A percentile compares a stretch with the other conserved stretches of the same genome.
phyloP scores from a whole-genome alignment of 1,140 invertebrate genomes.

The Penaeus chinensis region DNA sequence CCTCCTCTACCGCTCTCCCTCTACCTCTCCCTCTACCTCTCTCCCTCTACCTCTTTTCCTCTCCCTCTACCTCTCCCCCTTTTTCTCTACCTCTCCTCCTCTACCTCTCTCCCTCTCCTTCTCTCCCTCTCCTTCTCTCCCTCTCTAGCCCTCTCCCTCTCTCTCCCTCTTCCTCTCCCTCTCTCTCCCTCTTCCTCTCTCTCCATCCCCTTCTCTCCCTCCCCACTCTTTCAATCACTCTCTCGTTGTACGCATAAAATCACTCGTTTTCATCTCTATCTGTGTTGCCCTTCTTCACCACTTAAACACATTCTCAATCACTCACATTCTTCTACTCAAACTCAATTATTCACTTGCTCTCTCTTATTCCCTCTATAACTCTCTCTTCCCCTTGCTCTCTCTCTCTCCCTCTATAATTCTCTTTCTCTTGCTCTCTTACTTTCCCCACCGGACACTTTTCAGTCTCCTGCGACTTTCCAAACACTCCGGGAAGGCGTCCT shows the following conservation, averaged over 20 bases:
- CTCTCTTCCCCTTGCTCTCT: neutral
- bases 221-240: neutral
- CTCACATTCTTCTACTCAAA: neutral
- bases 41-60: neutral
- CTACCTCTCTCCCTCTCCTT: neutral
- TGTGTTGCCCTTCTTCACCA: slow-evolving; percentile 8
- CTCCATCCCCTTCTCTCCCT: slow-evolving; percentile 36
- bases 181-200: neutral
- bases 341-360: no score
- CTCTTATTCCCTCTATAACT: no score
- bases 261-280: neutral
- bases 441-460: neutral
- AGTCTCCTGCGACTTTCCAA: neutral
- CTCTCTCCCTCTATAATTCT: neutral
- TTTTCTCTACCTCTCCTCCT: neutral
- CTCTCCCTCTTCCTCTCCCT: neutral
- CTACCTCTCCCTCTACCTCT: neutral
- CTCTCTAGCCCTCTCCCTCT: neutral
- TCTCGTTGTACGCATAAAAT: neutral
- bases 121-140: no score
- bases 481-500: neutral
- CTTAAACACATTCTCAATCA: neutral
- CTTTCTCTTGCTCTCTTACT: neutral
- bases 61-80: neutral
- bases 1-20: neutral